Percentiles rank a stretch among this genome's conserved stretches.
These are phyloP conservation scores for Plusia festucae DNA, from an alignment of 2,888 invertebrate species.

Conservation along the genomic window DNA sequence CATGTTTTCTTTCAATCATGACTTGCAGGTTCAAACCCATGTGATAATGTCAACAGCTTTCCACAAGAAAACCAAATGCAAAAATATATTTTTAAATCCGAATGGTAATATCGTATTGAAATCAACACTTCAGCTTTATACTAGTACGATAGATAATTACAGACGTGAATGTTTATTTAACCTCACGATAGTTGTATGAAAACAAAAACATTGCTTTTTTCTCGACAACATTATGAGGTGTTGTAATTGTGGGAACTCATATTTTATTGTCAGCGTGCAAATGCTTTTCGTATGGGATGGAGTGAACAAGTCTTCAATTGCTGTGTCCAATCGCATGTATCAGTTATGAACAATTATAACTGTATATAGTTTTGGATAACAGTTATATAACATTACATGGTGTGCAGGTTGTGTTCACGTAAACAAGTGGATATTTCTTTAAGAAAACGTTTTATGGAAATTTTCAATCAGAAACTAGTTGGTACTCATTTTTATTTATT, in stretches of 20 bases:
- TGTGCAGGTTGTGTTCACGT: background rate
- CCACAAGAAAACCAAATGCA: no score
- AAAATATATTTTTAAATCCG: no score
- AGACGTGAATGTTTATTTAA: constrained; percentile 19
- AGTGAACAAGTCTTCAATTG: constrained; percentile 18
- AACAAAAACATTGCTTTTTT: constrained; percentile 16
- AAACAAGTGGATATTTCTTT: no score
- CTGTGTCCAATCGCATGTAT: constrained; percentile 35
- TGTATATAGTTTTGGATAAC: constrained; percentile 12
- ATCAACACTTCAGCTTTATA: no score
- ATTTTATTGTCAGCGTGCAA: constrained; percentile 44
- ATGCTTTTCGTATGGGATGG: constrained; percentile 46
- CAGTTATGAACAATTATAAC: constrained; percentile 14
- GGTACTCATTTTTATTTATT: no score
- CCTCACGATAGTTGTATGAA: background rate
- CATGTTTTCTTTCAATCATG: no score
- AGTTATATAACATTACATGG: background rate
- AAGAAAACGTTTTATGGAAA: no score
- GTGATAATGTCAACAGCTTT: no score
- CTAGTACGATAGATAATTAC: constrained; percentile 42
- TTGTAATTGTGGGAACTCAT: constrained; percentile 56
- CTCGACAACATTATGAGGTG: constrained; percentile 51
- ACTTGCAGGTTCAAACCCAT: no score
- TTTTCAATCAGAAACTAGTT: no score
- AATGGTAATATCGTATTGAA: no score